Percentiles rank a stretch among this genome's conserved stretches.
phyloP scores from a whole-genome alignment of 2,113 vertebrate genomes.

The Rafetus swinhoei region DNA sequence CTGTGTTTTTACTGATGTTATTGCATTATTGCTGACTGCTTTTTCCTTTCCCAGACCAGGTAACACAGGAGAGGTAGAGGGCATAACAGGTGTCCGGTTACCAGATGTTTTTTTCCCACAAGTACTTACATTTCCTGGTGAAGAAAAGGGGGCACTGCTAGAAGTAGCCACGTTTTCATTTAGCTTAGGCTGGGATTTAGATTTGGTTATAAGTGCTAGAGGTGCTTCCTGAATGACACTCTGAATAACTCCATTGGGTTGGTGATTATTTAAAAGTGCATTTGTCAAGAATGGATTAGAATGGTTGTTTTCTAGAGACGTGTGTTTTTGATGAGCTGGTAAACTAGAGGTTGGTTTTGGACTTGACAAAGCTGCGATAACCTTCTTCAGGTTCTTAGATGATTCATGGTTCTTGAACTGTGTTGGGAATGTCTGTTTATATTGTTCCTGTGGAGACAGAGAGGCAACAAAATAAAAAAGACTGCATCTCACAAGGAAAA shows the following conservation, averaged over 20 bases:
- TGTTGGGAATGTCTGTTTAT: slow-evolving; percentile 85
- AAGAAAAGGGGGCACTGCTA: slow-evolving; percentile 77
- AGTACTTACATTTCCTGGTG: slow-evolving; percentile 88
- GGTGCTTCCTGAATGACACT: slow-evolving; percentile 91
- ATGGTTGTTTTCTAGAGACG: slow-evolving; percentile 83
- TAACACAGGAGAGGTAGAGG: slow-evolving; percentile 80
- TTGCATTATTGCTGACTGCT: slow-evolving; percentile 79
- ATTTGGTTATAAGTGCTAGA: slow-evolving; percentile 91
- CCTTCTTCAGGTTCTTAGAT: slow-evolving; percentile 86
- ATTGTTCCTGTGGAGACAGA: slow-evolving; percentile 84
- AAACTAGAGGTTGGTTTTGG: slow-evolving; percentile 82
- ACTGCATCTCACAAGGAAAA: slow-evolving; percentile 17
- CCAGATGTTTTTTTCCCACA: slow-evolving; percentile 78
- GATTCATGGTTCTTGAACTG: slow-evolving; percentile 86
- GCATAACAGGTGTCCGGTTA: slow-evolving; percentile 69
- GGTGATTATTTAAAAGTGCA: slow-evolving; percentile 92
- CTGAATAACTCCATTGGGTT: slow-evolving; percentile 86
- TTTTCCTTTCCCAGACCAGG: slow-evolving; percentile 88
- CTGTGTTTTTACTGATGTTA: slow-evolving; percentile 72
- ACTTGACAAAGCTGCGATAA: slow-evolving; percentile 82
- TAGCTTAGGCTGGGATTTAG: slow-evolving; percentile 80
- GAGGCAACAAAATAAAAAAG: slow-evolving; percentile 54
- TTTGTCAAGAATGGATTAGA: slow-evolving; percentile 91
- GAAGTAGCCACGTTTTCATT: slow-evolving; percentile 77
- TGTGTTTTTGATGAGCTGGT: slow-evolving; percentile 81